A percentile compares a stretch with the other conserved stretches of the same genome.
Conservation (phyloP, 2,113 vertebrate genomes). For the Daubentonia madagascariensis region DNA sequence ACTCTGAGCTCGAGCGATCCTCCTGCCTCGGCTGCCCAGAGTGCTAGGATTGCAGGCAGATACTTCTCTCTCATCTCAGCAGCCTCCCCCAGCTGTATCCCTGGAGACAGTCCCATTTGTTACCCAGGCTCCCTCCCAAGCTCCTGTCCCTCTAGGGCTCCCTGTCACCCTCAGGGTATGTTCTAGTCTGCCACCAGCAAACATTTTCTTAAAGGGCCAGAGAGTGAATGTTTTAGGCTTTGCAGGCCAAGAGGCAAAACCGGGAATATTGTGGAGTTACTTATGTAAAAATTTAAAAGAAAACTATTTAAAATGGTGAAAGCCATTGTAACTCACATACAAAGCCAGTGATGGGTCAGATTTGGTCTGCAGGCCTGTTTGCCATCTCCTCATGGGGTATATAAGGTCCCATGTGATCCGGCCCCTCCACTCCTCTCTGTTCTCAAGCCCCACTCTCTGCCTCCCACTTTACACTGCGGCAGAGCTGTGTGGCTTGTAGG, state of each 20-base stretch:
- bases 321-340: neutral
- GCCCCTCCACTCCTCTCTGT: neutral
- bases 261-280: neutral
- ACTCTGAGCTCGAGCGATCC: too few species aligned
- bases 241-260: neutral
- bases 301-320: neutral
- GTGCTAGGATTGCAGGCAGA: too few species aligned
- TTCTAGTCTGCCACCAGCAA: neutral
- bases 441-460: neutral
- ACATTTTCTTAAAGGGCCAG: neutral
- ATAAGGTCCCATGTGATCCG: neutral
- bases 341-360: neutral
- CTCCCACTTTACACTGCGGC: neutral
- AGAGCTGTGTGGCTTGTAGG: neutral
- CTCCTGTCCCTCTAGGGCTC: neutral
- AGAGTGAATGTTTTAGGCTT: neutral
- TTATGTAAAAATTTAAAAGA: neutral
- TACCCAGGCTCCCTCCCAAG: neutral
- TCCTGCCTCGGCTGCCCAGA: too few species aligned
- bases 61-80: neutral
- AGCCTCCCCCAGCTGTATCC: neutral
- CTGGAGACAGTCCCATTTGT: neutral
- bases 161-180: neutral
- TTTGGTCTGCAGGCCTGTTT: neutral
- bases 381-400: neutral